Evolutionary conservation across 1,140 invertebrate genomes (phyloP).

Genomic region (Megalopta genalis): DNA sequence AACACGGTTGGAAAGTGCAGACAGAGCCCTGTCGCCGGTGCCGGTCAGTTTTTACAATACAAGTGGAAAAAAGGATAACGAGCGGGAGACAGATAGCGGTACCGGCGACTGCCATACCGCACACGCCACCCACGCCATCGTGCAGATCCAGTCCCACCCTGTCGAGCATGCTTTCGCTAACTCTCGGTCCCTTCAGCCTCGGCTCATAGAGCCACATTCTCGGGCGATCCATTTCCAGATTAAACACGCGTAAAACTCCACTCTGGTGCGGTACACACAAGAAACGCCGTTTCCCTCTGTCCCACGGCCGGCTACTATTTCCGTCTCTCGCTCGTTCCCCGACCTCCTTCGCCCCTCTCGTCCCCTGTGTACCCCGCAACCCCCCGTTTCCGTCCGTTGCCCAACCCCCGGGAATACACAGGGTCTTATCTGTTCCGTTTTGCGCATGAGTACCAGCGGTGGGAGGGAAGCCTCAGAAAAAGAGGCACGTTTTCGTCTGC

Average conservation of each 20-base stretch:
- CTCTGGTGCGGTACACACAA: conserved; percentile 67
- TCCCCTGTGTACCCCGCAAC: background rate
- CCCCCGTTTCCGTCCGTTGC: too few species aligned
- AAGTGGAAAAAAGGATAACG: conserved; percentile 47
- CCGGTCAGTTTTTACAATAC: conserved; percentile 44
- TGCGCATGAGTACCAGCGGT: conserved; percentile 53
- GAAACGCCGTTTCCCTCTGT: conserved; percentile 56
- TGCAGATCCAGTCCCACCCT: conserved; percentile 2
- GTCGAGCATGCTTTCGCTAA: conserved; percentile 46
- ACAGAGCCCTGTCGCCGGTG: background rate
- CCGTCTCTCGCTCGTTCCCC: conserved; percentile 9
- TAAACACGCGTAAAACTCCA: conserved; percentile 78
- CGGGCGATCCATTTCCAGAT: conserved; percentile 78
- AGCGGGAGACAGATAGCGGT: conserved; percentile 28
- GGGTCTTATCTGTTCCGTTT: conserved; percentile 46
- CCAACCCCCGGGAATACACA: conserved; percentile 36
- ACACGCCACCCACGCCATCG: background rate
- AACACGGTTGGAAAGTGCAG: conserved; percentile 24
- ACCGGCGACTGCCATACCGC: conserved; percentile 18
- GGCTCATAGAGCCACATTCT: conserved; percentile 71
- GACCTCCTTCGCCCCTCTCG: background rate
- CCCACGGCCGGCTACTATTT: conserved; percentile 17
- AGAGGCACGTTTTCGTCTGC: conserved; percentile 55
- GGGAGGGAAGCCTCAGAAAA: conserved; percentile 57
- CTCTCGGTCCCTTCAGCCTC: conserved; percentile 60